These are phyloP conservation scores for Drosophila phalerata DNA, from an alignment of 2,888 invertebrate genomes.

Conservation along the genomic window DNA sequence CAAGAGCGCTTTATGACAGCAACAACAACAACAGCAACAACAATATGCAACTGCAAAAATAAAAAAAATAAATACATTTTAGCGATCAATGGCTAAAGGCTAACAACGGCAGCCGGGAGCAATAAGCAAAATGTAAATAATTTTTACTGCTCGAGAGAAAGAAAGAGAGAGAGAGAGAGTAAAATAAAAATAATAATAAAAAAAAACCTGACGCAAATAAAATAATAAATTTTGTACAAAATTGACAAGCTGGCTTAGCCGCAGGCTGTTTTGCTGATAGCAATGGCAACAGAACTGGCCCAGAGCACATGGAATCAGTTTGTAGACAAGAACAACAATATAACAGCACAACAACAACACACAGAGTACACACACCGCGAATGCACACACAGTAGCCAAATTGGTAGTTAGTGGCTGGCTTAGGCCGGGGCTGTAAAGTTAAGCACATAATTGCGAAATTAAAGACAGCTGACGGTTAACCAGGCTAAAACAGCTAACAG, in stretches of 20 bases:
- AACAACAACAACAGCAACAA: conserved; percentile 12
- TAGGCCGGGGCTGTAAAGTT: conserved; percentile 71
- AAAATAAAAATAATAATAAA: conserved; percentile 7
- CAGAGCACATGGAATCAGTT: conserved; percentile 51
- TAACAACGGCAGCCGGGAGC: conserved; percentile 42
- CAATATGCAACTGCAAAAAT: conserved; percentile 61
- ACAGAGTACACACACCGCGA: conserved; percentile 8
- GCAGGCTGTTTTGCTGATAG: conserved; percentile 59
- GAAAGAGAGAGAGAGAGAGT: too few species aligned
- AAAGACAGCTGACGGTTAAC: conserved; percentile 54
- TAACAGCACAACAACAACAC: background rate
- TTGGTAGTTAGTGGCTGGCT: conserved; percentile 73
- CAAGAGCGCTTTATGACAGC: conserved; percentile 60
- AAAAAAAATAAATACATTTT: conserved; percentile 23
- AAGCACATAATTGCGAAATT: conserved; percentile 81
- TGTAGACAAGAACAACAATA: conserved; percentile 11
- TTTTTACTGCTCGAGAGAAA: conserved; percentile 50
- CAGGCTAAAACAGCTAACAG: conserved; percentile 5
- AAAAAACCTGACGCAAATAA: conserved; percentile 77
- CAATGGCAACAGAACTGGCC: conserved; percentile 37
- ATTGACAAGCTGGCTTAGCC: conserved; percentile 80
- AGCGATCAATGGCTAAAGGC: conserved; percentile 23
- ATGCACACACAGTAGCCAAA: conserved; percentile 69
- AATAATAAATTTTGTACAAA: conserved; percentile 80
- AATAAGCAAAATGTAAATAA: conserved; percentile 81